Base-by-base conservation (phyloP, 2,797 vertebrate genomes). In the Esox lucius region DNA sequence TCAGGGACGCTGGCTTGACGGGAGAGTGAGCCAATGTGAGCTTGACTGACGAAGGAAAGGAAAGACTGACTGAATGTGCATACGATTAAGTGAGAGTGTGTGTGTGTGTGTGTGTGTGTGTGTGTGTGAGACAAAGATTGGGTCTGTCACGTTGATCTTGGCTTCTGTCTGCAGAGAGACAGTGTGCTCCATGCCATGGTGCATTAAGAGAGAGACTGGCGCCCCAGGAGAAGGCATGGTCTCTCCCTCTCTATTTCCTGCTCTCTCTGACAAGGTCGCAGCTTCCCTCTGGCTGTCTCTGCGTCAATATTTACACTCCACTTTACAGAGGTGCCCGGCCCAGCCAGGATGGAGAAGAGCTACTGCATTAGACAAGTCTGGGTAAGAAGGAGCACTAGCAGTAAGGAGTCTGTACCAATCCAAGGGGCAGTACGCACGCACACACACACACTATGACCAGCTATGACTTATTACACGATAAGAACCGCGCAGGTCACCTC, bases 101-200 rank as follows among this genome's bases (percentile, higher is more conserved):
- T 70, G 3, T 70, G 39, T 61, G 51, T 7, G 6, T n/a, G 76
- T 28, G 19, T 33, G 67, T 65, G 64, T 70, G 39, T 75, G 53
- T 70, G 3, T 70, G 39, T 61, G 51, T 7, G 6, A 17, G 26
- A 26, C 15, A n/a, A 39, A 76, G 71, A 75, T 72, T 80, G 46
- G 75, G 77, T 79, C 74, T 72, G 82, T 51, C 75, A n/a, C 0
- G 69, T 66, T 61, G 77, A 72, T 78, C 76, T 82, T 77, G 73
- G 71, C 78, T 76, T 85, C 75, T 88, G 70, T 85, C 91, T 91
- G 87, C 56, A 81, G 91, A 90, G 91, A 90, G 84, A 88, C 91
- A 88, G 91, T 91, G 91, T 92, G 92, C 90, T 94, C 90, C 85
- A 93, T 93, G 93, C 91, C 93, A 94, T 84, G 80, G 85, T 80